Base-by-base conservation (phyloP, 2,113 vertebrate species). In the Aptenodytes patagonicus region DNA sequence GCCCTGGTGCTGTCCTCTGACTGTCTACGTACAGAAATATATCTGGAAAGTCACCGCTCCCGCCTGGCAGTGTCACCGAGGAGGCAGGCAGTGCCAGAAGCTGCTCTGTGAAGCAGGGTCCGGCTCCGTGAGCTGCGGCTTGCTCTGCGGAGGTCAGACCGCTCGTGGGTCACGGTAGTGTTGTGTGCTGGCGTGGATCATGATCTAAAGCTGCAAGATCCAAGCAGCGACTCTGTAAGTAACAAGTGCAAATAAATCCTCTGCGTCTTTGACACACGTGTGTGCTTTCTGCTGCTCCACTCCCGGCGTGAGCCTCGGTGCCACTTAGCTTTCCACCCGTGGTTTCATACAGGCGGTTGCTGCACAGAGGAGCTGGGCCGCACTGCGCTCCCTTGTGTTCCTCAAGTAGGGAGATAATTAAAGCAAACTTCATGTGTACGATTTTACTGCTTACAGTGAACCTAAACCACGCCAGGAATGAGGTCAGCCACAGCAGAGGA, bases 201-300 rank as follows among this genome's bases (percentile, higher is more conserved):
- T 0, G 5, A 24, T n/a, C 47, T 16, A 7, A 24, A 72, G 68
- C 68, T 10, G 68, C 32, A 4, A 24, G 57, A 44, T 54, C 69
- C 34, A 7, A 54, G 58, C 29, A 22, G 62, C 4, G 10, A 31
- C 61, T 15, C 28, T 4, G 6, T n/a, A 17, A 65, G n/a, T 28
- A 19, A 40, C 25, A 55, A 38, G 24, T 3, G 31, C 6, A 4
- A 29, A 20, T n/a, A 15, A 42, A 58, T 28, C 44, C 22, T 24
- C 61, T 13, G 62, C 1, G 0, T 3, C 9, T 36, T 22, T 1
- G 13, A 18, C 15, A 11, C 32, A 18, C 2, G 14, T 2, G 1
- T 4, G 64, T 14, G 75, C 32, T 61, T 51, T 31, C 52, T 68
- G 31, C 40, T 36, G n/a, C 40, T 71, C 70, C 6, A 3, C 46